These are phyloP conservation scores for Premnoplex brunnescens DNA, from an alignment of 2,797 vertebrate genomes.

Conservation along the genomic window DNA sequence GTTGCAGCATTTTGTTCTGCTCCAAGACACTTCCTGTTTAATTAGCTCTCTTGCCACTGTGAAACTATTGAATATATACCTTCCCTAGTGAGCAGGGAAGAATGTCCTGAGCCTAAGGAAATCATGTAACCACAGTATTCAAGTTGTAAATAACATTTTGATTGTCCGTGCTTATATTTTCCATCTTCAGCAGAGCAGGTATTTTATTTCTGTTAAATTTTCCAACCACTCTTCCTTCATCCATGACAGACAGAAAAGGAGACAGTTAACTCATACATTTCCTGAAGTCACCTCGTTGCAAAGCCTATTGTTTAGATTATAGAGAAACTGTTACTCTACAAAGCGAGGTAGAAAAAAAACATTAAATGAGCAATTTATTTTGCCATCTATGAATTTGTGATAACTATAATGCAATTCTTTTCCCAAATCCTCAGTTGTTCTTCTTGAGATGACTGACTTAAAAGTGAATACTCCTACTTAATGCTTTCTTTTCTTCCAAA, in stretches of 20 bases:
- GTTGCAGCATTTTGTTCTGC: background rate
- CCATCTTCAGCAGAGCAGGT: background rate
- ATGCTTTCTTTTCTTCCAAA: background rate
- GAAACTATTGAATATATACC: background rate
- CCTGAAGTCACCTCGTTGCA: background rate
- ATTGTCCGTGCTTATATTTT: background rate
- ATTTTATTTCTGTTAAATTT: constrained; percentile 1
- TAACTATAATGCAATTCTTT: background rate
- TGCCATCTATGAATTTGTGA: background rate
- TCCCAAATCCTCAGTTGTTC: background rate
- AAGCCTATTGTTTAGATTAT: background rate
- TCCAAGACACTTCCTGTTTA: background rate
- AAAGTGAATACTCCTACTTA: background rate
- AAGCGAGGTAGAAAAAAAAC: background rate
- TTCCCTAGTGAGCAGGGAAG: background rate
- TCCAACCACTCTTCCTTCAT: background rate
- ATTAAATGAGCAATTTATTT: background rate
- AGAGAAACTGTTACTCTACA: background rate
- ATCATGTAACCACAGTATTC: background rate
- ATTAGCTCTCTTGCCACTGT: background rate
- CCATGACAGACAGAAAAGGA: background rate
- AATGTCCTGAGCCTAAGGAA: background rate
- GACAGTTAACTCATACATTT: background rate
- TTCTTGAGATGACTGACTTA: background rate
- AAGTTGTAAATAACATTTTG: background rate